These are phyloP conservation scores for Caenorhabditis zanzibari DNA, from an alignment of 2,888 invertebrate genomes.

Conservation along the genomic window DNA sequence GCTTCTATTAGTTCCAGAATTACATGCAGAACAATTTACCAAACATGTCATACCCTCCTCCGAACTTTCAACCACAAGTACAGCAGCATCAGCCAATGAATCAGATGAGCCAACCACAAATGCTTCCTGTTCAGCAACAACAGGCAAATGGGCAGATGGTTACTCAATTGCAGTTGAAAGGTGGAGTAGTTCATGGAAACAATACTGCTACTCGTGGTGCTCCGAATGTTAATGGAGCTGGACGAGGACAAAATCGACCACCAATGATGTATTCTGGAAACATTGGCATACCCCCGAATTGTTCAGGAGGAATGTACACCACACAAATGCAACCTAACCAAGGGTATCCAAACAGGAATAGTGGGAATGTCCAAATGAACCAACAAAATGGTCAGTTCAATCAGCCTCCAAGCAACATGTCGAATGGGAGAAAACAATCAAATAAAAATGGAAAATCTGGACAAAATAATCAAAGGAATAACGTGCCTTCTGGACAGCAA, in stretches of 20 bases:
- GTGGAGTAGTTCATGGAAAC: neutral
- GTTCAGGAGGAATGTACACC: neutral
- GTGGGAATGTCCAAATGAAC: conserved; percentile 7
- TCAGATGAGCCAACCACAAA: conserved; percentile 4
- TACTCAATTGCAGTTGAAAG: conserved; percentile 10
- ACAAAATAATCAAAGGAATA: neutral
- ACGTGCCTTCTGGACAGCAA: neutral
- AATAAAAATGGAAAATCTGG: conserved; percentile 21
- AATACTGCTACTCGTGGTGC: neutral
- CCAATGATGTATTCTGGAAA: conserved; percentile 18
- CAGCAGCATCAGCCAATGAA: conserved; percentile 3
- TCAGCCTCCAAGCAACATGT: neutral
- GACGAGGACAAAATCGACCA: conserved; percentile 33
- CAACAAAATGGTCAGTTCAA: conserved; percentile 33
- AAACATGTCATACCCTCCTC: conserved; percentile 50
- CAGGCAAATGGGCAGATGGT: neutral
- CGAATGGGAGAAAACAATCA: conserved; percentile 25
- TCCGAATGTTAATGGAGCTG: conserved; percentile 4
- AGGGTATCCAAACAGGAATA: conserved; percentile 1
- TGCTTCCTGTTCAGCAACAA: conserved; percentile 13
- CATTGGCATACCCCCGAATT: neutral
- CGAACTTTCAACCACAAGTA: conserved; percentile 24
- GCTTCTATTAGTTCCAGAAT: conserved; percentile 12
- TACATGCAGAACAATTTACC: conserved; percentile 31
- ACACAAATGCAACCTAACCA: neutral